These are phyloP conservation scores for Neodontobutis hainanensis DNA, from an alignment of 2,113 vertebrate genomes.

Conservation along the genomic window DNA sequence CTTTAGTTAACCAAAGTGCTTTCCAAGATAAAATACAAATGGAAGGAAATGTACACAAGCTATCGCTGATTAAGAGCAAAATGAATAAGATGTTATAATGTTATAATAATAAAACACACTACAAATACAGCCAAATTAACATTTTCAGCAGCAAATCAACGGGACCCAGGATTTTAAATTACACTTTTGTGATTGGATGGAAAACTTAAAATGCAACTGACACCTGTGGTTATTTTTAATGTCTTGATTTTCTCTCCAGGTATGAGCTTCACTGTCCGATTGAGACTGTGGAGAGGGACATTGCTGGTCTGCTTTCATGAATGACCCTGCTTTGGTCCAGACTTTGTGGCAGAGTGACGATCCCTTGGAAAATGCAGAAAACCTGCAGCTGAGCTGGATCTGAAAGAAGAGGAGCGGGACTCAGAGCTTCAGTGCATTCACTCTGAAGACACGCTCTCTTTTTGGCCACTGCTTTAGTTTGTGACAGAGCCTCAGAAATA, in stretches of 20 bases:
- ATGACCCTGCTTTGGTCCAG: constrained; percentile 11
- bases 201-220: background rate
- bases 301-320: constrained; percentile 66
- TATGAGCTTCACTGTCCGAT: constrained; percentile 76
- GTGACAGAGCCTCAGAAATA: background rate
- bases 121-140: no score
- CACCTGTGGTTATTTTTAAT: constrained; percentile 1
- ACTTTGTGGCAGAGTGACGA: constrained; percentile 74
- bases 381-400: constrained; percentile 79
- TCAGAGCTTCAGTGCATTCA: constrained; percentile 76
- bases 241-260: constrained; percentile 52
- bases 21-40: no score
- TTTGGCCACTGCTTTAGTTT: constrained; percentile 56
- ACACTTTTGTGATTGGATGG: no score
- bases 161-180: no score
- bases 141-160: no score
- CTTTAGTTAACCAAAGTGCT: no score
- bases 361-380: constrained; percentile 77
- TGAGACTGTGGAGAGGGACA: constrained; percentile 73
- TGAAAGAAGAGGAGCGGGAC: constrained; percentile 66
- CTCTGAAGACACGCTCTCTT: constrained; percentile 63
- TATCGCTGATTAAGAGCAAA: no score
- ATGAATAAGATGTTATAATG: no score
- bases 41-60: no score
- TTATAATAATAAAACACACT: no score